Conservation (phyloP, 2,113 vertebrate genomes). For the Grantiella picta region DNA sequence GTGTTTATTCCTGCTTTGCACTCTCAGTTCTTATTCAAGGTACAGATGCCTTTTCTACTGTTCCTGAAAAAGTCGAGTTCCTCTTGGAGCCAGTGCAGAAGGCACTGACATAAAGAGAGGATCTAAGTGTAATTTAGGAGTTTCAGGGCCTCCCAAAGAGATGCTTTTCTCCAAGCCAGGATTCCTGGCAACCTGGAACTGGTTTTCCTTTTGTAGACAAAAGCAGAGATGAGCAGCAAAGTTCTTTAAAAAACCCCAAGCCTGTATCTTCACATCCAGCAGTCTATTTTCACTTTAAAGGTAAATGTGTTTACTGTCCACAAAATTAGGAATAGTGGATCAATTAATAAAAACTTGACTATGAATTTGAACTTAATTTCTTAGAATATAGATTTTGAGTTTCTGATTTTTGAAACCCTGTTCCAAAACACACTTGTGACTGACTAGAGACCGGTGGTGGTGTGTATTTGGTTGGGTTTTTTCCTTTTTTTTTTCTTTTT, state of each 20-base stretch:
- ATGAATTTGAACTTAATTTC: background rate
- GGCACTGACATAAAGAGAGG: background rate
- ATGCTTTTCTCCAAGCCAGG: background rate
- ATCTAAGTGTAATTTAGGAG: background rate
- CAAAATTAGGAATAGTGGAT: background rate
- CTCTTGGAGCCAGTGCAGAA: background rate
- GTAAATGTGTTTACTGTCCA: background rate
- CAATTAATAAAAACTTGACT: conserved; percentile 17
- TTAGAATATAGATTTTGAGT: conserved; percentile 41
- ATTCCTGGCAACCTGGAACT: background rate
- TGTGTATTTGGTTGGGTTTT: background rate
- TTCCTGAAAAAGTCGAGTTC: background rate
- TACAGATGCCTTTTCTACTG: background rate
- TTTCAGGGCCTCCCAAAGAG: background rate
- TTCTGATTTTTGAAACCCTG: background rate
- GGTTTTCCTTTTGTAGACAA: background rate
- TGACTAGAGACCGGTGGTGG: conserved; percentile 41
- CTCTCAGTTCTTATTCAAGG: background rate
- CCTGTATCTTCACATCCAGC: background rate
- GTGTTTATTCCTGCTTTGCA: background rate
- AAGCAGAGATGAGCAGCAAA: background rate
- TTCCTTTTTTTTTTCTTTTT: background rate
- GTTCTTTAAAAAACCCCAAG: background rate
- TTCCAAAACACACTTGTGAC: conserved; percentile 44
- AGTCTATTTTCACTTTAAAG: background rate